phyloP scores from a whole-genome alignment of 2,888 invertebrate species.

The Aspidiotus destructor region DNA sequence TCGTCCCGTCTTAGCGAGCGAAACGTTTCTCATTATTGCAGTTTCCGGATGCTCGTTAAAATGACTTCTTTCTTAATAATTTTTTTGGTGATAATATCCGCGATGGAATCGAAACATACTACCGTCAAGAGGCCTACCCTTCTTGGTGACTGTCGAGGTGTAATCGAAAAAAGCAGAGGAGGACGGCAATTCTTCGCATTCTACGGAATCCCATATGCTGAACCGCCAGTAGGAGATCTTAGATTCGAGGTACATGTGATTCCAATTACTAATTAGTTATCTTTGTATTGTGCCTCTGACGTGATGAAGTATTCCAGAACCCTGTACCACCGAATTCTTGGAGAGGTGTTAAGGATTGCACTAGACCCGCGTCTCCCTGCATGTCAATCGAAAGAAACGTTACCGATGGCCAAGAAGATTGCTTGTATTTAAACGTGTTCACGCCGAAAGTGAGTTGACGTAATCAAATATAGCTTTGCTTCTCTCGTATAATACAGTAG shows the following conservation, averaged over 20 bases:
- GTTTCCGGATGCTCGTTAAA: not conserved
- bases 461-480: not conserved
- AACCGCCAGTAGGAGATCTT: conserved; percentile 42
- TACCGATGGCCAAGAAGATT: conserved; percentile 46
- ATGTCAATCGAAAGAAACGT: not conserved
- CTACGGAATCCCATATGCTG: conserved; percentile 42
- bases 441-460: conserved; percentile 40
- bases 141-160: conserved; percentile 39
- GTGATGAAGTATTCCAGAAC: not conserved
- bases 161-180: conserved; percentile 36
- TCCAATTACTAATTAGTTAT: not conserved
- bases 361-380: not conserved
- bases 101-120: not conserved
- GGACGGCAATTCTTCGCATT: conserved; percentile 41
- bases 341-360: not conserved
- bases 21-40: too few species aligned
- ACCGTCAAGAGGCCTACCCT: not conserved
- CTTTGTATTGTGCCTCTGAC: too few species aligned
- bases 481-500: not conserved
- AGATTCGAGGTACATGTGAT: conserved; percentile 41
- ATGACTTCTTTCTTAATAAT: not conserved
- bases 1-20: not conserved
- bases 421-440: conserved; percentile 47
- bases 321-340: not conserved
- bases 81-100: not conserved